Conservation (phyloP, 2,888 invertebrate species). For the Parochlus steinenii region DNA sequence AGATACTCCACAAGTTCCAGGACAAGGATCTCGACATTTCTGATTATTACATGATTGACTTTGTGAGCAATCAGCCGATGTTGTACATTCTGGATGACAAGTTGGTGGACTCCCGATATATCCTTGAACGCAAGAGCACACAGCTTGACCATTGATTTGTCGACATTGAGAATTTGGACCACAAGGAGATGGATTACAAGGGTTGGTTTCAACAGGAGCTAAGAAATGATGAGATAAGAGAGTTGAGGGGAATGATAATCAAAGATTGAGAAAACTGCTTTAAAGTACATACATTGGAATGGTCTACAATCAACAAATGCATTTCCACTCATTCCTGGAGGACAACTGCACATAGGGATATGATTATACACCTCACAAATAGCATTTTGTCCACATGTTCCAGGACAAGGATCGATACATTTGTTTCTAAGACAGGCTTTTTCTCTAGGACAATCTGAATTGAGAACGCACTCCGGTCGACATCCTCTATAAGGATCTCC, state of each 20-base stretch:
- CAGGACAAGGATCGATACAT: slow-evolving; percentile 57
- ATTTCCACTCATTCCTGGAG: slow-evolving; percentile 49
- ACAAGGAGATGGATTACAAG: slow-evolving; percentile 56
- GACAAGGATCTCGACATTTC: slow-evolving; percentile 68
- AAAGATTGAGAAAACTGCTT: slow-evolving; percentile 56
- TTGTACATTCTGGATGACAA: slow-evolving; percentile 60
- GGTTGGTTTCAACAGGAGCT: slow-evolving; percentile 31
- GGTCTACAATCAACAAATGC: slow-evolving; percentile 36
- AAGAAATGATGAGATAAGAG: slow-evolving; percentile 14
- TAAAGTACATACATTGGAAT: slow-evolving; percentile 5
- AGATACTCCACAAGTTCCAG: slow-evolving; percentile 59
- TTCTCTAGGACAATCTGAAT: slow-evolving; percentile 47
- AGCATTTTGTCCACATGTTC: slow-evolving; percentile 57
- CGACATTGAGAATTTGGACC: slow-evolving; percentile 66
- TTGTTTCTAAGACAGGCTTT: slow-evolving; percentile 52
- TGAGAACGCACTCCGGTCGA: slow-evolving; percentile 51
- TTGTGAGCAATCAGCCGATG: slow-evolving; percentile 56
- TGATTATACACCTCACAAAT: slow-evolving; percentile 59
- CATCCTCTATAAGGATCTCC: slow-evolving; percentile 59
- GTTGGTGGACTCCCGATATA: slow-evolving; percentile 61
- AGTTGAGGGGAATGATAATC: slow-evolving; percentile 26
- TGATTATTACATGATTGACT: slow-evolving; percentile 61
- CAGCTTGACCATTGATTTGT: slow-evolving; percentile 52
- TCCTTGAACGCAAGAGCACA: slow-evolving; percentile 51
- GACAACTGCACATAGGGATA: slow-evolving; percentile 55